These are phyloP conservation scores for Todiramphus chloris DNA, from an alignment of 2,113 vertebrate genomes.

Conservation along the genomic window DNA sequence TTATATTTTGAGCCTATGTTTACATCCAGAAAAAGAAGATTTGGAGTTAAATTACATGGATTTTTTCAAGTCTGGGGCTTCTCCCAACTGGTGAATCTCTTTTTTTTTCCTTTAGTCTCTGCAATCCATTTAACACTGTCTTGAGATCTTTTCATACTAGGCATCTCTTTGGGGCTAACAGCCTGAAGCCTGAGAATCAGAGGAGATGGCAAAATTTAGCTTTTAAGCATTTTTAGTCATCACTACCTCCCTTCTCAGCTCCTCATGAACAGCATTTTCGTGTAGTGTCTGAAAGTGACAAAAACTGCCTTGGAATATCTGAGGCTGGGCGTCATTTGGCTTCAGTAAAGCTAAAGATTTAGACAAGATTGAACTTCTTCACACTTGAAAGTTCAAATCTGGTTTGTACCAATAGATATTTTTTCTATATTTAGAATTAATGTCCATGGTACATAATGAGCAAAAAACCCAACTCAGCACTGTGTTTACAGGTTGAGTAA, in stretches of 20 bases:
- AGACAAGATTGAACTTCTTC: neutral
- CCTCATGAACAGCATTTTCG: neutral
- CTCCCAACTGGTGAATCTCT: neutral
- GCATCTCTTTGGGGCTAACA: neutral
- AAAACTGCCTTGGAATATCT: neutral
- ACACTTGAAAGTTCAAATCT: neutral
- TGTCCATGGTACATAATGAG: neutral
- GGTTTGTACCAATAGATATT: neutral
- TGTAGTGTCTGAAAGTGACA: neutral
- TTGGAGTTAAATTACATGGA: neutral
- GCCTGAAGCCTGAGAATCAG: neutral
- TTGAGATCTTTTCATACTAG: constrained; percentile 7
- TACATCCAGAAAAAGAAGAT: neutral
- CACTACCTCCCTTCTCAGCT: neutral
- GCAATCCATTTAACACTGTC: neutral
- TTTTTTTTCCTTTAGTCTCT: neutral
- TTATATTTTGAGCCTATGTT: neutral
- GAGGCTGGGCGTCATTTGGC: neutral
- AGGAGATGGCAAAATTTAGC: constrained; percentile 8
- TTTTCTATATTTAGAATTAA: neutral
- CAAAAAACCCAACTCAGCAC: neutral
- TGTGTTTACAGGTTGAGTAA: neutral
- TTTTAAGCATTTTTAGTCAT: neutral
- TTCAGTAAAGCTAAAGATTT: neutral
- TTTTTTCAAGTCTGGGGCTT: neutral